Evolutionary conservation across 2,113 vertebrate species (phyloP).

Genomic region (Propithecus coquereli): DNA sequence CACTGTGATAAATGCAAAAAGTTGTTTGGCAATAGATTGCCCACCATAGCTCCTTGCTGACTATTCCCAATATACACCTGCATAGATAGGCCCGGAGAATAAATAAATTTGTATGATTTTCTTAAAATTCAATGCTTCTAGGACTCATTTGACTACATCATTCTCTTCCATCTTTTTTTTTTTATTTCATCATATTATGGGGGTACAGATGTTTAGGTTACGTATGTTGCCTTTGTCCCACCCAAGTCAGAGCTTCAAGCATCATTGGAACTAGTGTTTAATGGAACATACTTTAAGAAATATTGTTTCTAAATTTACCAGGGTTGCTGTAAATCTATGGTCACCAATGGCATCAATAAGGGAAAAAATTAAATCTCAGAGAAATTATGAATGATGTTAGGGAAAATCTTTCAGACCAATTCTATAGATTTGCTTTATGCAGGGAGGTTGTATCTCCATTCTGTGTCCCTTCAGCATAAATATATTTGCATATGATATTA

Average conservation of each 20-base stretch:
- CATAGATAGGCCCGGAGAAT: neutral
- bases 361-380: neutral
- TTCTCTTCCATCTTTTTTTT: neutral
- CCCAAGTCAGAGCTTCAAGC: too few species aligned
- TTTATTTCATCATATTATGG: too few species aligned
- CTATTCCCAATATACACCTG: neutral
- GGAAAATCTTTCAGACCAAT: neutral
- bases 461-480: neutral
- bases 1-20: neutral
- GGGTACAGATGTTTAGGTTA: too few species aligned
- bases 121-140: neutral
- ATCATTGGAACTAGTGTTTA: neutral
- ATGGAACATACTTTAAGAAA: neutral
- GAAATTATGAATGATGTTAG: neutral
- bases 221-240: too few species aligned
- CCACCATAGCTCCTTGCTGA: neutral
- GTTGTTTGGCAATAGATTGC: neutral
- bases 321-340: neutral
- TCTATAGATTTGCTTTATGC: neutral
- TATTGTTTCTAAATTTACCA: neutral
- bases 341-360: fast-evolving
- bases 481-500: neutral
- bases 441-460: neutral
- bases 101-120: neutral
- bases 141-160: neutral